Evolutionary conservation across 2,113 vertebrate genomes (phyloP).

Genomic region (Barbus barbus): DNA sequence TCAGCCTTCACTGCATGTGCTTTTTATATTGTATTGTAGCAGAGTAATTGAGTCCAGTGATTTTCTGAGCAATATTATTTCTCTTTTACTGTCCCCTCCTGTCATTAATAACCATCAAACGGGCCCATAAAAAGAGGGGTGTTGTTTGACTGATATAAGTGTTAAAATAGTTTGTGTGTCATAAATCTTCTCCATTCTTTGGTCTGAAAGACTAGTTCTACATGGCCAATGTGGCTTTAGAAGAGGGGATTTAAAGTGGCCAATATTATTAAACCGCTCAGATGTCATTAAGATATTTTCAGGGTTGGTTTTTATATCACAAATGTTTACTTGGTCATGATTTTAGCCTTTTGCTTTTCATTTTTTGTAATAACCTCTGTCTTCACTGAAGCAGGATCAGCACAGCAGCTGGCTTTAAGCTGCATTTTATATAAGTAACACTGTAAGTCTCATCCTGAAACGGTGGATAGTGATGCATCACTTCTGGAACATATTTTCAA

Average conservation of each 20-base stretch:
- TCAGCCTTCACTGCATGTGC: conserved; percentile 12
- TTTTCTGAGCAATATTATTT: conserved; percentile 33
- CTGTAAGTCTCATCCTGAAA: not conserved
- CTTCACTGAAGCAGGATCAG: not conserved
- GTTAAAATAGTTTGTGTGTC: not conserved
- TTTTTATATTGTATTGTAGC: conserved; percentile 15
- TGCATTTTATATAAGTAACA: not conserved
- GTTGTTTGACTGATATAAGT: not conserved
- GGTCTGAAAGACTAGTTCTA: not conserved
- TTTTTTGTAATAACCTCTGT: not conserved
- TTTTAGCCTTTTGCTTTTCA: not conserved
- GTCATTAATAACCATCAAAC: not conserved
- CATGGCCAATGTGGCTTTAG: not conserved
- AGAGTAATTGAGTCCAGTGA: not conserved
- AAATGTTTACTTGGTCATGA: conserved; percentile 1
- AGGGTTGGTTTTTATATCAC: not conserved
- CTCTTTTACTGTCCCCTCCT: not conserved
- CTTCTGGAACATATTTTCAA: conserved; percentile 7
- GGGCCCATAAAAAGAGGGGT: not conserved
- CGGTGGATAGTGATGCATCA: not conserved
- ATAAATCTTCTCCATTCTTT: not conserved
- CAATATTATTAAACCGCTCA: not conserved
- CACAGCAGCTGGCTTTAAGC: not conserved
- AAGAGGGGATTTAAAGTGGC: not conserved
- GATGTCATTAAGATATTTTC: not conserved